Evolutionary conservation across 2,113 vertebrate genomes (phyloP).

Genomic region (Mus musculus): GRCm39 chr19:21627501-21628000

Average conservation of each 20-base stretch:
- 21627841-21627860: background rate
- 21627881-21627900: background rate
- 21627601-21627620: conserved; percentile 39
- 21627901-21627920: background rate
- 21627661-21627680: background rate
- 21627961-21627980: background rate
- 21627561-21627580: background rate
- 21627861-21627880: background rate
- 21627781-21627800: background rate
- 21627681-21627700: background rate
- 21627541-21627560: background rate
- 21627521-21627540: background rate
- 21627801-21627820: background rate
- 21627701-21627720: background rate
- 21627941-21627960: background rate
- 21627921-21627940: background rate
- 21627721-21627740: background rate
- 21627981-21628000: background rate
- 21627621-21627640: background rate
- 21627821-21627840: background rate
- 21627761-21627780: background rate
- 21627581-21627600: background rate
- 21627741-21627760: background rate
- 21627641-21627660: background rate
- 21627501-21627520: background rate